phyloP scores from a whole-genome alignment of 2,888 invertebrate species.

The Odontocerum albicorne region DNA sequence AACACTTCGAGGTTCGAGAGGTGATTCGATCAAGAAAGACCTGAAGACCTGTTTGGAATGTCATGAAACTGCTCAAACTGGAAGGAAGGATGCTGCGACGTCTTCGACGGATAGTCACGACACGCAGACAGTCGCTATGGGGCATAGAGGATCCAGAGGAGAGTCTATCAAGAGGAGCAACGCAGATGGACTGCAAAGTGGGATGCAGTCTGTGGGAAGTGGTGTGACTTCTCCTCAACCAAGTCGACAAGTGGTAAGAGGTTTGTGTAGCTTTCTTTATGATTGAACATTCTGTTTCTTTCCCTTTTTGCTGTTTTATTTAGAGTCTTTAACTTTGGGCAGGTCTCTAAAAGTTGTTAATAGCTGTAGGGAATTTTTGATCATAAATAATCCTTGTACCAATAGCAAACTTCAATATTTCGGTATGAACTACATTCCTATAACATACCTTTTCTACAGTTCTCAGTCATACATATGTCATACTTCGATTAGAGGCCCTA shows the following conservation, averaged over 20 bases:
- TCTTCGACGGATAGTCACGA: slow-evolving; percentile 17
- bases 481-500: no score
- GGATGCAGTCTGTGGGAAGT: slow-evolving; percentile 2
- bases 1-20: not conserved
- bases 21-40: slow-evolving; percentile 23
- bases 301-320: no score
- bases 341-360: no score
- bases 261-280: slow-evolving; percentile 33
- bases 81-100: slow-evolving; percentile 7
- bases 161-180: slow-evolving; percentile 11
- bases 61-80: not conserved
- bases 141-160: slow-evolving; percentile 24
- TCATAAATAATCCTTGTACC: no score
- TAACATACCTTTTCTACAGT: no score
- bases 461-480: no score
- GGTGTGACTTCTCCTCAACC: slow-evolving; percentile 30
- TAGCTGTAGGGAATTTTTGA: no score
- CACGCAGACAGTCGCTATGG: slow-evolving; percentile 16
- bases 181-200: not conserved
- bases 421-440: no score
- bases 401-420: no score
- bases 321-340: no score
- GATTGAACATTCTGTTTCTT: slow-evolving; percentile 10
- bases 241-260: slow-evolving; percentile 37
- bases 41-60: slow-evolving; percentile 6